phyloP scores from a whole-genome alignment of 1,140 invertebrate genomes.

The Globodera rostochiensis region DNA sequence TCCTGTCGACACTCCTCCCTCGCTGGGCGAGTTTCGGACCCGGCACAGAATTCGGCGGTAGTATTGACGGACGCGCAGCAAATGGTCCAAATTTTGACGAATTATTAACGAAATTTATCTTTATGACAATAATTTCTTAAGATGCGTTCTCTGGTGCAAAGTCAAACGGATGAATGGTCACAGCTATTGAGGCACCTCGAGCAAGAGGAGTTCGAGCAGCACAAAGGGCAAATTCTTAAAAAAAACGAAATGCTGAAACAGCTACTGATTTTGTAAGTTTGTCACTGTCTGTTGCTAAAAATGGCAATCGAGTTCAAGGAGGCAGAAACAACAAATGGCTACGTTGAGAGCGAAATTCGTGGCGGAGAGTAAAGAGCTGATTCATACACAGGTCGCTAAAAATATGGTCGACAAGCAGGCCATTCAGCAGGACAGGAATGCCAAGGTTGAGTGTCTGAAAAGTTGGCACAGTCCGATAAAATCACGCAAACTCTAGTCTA shows the following conservation, averaged over 20 bases:
- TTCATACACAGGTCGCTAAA: constrained; percentile 87
- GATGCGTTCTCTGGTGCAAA: constrained; percentile 73
- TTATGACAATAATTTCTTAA: constrained; percentile 10
- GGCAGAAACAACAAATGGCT: constrained; percentile 85
- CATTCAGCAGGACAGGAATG: constrained; percentile 46
- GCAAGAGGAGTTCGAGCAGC: constrained; percentile 64
- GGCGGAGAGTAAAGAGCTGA: constrained; percentile 94
- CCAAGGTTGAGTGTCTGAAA: constrained; percentile 3
- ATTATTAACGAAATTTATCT: too few species aligned
- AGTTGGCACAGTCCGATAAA: constrained; percentile 22
- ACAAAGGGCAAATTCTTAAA: constrained; percentile 70
- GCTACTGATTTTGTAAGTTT: constrained; percentile 3
- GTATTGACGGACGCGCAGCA: constrained; percentile 5
- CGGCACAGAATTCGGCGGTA: constrained; percentile 15
- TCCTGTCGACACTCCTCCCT: constrained; percentile 41
- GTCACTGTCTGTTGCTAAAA: too few species aligned
- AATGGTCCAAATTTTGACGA: neutral
- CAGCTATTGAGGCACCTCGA: constrained; percentile 84
- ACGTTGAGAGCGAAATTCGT: constrained; percentile 84
- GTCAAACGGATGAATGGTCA: constrained; percentile 91
- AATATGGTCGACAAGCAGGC: constrained; percentile 90
- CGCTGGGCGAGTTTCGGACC: constrained; percentile 44
- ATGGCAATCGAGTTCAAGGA: constrained; percentile 72
- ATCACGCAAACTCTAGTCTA: neutral
- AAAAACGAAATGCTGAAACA: constrained; percentile 81